A percentile compares a stretch with the other conserved stretches of the same genome.
Conservation (phyloP, 1,140 invertebrate genomes). For the Aricia agestis region DNA sequence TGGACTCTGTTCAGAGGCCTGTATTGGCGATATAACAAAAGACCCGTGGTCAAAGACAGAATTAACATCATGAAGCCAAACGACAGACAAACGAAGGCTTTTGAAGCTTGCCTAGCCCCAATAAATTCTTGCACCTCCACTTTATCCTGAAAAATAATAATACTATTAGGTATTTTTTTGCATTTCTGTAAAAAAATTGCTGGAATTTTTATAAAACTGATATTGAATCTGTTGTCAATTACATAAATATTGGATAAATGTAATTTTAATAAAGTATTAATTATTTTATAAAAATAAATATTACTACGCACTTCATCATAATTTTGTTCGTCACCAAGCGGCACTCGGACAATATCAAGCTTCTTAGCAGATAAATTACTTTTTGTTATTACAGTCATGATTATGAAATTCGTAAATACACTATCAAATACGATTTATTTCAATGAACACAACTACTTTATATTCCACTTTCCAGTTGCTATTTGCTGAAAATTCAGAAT, state of each 20-base stretch:
- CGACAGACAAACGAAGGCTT: conserved; percentile 70
- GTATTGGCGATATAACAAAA: conserved; percentile 87
- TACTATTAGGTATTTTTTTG: background rate
- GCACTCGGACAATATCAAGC: conserved; percentile 24
- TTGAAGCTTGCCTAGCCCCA: conserved; percentile 19
- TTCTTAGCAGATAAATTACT: conserved; percentile 38
- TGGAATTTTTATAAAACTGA: no score
- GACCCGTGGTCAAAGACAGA: conserved; percentile 85
- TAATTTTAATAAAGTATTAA: no score
- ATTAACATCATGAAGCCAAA: conserved; percentile 84
- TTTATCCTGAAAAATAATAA: conserved; percentile 4
- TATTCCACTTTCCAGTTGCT: background rate
- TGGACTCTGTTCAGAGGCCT: conserved; percentile 68
- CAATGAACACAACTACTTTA: background rate
- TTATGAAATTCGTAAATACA: conserved; percentile 11
- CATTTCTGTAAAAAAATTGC: background rate
- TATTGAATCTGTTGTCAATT: no score
- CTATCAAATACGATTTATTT: background rate
- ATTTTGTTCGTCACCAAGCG: conserved; percentile 30
- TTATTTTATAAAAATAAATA: no score
- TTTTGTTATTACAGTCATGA: conserved; percentile 51
- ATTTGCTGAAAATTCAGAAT: conserved; percentile 5
- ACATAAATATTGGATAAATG: no score
- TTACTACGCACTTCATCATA: conserved; percentile 40
- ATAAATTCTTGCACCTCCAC: background rate